These are phyloP conservation scores for Megalops atlanticus DNA, from an alignment of 2,113 vertebrate genomes.

Conservation along the genomic window DNA sequence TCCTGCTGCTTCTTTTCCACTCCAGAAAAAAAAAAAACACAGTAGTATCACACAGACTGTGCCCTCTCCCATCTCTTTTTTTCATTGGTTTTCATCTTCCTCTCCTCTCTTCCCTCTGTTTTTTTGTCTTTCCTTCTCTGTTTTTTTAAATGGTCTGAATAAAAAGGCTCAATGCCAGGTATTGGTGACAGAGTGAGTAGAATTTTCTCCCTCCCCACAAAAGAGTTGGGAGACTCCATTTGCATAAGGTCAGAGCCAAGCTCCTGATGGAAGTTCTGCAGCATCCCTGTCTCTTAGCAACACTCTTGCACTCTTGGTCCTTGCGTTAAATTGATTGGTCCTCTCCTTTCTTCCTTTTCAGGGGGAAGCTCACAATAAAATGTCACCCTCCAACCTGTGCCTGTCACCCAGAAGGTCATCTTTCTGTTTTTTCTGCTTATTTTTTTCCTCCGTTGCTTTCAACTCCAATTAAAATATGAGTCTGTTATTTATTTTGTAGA, in stretches of 20 bases:
- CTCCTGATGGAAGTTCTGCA: conserved; percentile 90
- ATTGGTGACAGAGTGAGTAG: conserved; percentile 89
- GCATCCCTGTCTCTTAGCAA: conserved; percentile 97
- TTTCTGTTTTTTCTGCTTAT: conserved; percentile 67
- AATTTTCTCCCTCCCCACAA: conserved; percentile 85
- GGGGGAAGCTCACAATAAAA: conserved; percentile 86
- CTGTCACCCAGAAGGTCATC: conserved; percentile 88
- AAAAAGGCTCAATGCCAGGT: conserved; percentile 83
- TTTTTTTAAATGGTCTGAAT: conserved; percentile 70
- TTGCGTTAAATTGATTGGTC: conserved; percentile 91
- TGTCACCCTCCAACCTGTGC: conserved; percentile 91
- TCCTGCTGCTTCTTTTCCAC: conserved; percentile 40
- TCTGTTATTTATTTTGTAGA: conserved; percentile 66
- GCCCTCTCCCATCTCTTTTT: conserved; percentile 48
- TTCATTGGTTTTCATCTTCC: neutral
- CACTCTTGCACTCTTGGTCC: conserved; percentile 86
- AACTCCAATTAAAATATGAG: conserved; percentile 80
- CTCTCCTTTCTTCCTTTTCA: conserved; percentile 81
- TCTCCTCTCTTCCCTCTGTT: conserved; percentile 3
- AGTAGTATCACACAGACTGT: conserved; percentile 48
- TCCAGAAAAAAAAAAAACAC: conserved; percentile 73
- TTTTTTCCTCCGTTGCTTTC: conserved; percentile 57
- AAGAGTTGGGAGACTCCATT: conserved; percentile 80
- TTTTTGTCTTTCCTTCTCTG: conserved; percentile 8
- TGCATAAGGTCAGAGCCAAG: conserved; percentile 91